These are phyloP conservation scores for Sternarchorhynchus goeldii DNA, from an alignment of 2,797 vertebrate genomes.

Conservation along the genomic window DNA sequence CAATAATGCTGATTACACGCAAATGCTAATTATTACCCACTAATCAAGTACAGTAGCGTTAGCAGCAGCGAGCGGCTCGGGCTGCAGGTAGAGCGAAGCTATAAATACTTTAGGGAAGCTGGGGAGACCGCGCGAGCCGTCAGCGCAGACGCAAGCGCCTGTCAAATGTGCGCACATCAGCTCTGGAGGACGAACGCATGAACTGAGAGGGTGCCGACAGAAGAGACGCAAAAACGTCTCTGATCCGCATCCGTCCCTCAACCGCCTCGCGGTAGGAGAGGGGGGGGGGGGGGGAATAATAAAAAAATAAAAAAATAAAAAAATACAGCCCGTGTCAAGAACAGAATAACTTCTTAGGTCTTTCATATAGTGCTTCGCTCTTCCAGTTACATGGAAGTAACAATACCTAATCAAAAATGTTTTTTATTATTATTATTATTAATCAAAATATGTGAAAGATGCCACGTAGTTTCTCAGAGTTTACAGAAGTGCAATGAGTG, in stretches of 20 bases:
- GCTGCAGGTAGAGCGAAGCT: slow-evolving; percentile 65
- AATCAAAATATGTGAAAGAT: background rate
- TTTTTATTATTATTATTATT: background rate
- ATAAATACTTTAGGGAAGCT: slow-evolving; percentile 70
- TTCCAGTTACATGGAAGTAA: background rate
- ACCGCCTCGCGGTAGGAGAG: background rate
- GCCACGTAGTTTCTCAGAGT: background rate
- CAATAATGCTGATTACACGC: slow-evolving; percentile 88
- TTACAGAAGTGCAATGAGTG: background rate
- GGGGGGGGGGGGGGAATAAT: no score
- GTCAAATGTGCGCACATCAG: slow-evolving; percentile 58
- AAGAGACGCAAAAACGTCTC: slow-evolving; percentile 3
- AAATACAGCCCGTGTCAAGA: slow-evolving; percentile 27
- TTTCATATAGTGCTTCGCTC: background rate
- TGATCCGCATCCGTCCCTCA: slow-evolving; percentile 8
- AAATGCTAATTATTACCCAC: slow-evolving; percentile 85
- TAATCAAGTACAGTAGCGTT: slow-evolving; percentile 85
- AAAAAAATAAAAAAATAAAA: background rate
- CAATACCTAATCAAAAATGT: background rate
- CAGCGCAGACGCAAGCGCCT: slow-evolving; percentile 65
- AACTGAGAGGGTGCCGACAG: slow-evolving; percentile 23
- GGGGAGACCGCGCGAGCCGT: slow-evolving; percentile 37
- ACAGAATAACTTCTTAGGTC: slow-evolving; percentile 23
- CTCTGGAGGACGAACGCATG: slow-evolving; percentile 28
- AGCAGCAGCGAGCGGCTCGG: slow-evolving; percentile 70